Evolutionary conservation across 2,888 invertebrate species (phyloP).

Genomic region (Idaea aversata): DNA sequence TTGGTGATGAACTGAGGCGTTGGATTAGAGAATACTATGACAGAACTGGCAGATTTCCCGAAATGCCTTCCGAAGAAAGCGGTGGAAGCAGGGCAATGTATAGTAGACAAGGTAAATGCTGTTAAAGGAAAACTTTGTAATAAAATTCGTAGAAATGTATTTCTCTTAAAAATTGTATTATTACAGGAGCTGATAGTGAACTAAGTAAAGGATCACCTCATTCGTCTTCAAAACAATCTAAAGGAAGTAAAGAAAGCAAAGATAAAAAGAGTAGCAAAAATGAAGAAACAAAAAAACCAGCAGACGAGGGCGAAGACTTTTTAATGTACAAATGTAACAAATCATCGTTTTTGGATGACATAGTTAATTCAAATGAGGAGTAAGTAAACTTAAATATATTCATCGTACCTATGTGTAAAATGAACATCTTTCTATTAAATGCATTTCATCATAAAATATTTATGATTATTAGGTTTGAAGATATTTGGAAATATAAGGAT

Average conservation of each 20-base stretch:
- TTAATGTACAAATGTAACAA: slow-evolving; percentile 83
- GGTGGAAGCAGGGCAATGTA: slow-evolving; percentile 93
- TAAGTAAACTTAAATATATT: slow-evolving; percentile 48
- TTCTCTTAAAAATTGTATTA: background rate
- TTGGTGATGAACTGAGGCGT: slow-evolving; percentile 91
- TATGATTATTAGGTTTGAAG: slow-evolving; percentile 80
- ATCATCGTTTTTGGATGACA: slow-evolving; percentile 86
- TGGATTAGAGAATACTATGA: slow-evolving; percentile 93
- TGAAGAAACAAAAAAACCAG: slow-evolving; percentile 75
- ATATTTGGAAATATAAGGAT: slow-evolving; percentile 90
- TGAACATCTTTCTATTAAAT: background rate
- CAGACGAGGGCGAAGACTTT: slow-evolving; percentile 83
- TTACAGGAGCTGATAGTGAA: slow-evolving; percentile 87
- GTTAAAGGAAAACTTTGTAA: too few species aligned
- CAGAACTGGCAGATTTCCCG: slow-evolving; percentile 92
- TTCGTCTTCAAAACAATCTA: slow-evolving; percentile 88
- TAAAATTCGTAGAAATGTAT: too few species aligned
- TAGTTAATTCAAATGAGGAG: slow-evolving; percentile 87
- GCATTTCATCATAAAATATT: slow-evolving; percentile 2
- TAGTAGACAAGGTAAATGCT: slow-evolving; percentile 83
- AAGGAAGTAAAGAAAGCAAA: slow-evolving; percentile 86
- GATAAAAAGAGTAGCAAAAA: slow-evolving; percentile 78
- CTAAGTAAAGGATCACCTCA: slow-evolving; percentile 87
- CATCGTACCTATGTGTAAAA: slow-evolving; percentile 1
- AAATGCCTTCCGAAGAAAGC: slow-evolving; percentile 94